Base-by-base conservation (phyloP, 2,888 invertebrate genomes). In the Xanthia icteritia region DNA sequence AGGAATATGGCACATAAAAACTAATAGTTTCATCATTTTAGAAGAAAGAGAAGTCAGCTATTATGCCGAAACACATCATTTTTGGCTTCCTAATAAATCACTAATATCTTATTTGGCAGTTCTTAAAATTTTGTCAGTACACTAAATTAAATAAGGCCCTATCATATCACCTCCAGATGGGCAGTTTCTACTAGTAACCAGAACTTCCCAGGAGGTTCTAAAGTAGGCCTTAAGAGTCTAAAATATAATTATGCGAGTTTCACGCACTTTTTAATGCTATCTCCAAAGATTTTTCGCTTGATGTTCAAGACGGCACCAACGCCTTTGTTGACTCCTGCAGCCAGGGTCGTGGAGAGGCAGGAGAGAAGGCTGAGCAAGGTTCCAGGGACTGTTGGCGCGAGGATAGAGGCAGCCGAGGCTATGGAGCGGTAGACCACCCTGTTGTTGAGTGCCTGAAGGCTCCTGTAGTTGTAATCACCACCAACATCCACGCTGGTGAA, bases 401-500 rank as follows among this genome's bases (percentile, higher is more conserved):
- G 27, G 58, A 93, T 79, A 15, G 91, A 74, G 5, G 94, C 91
- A 77, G 93, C 92, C 0, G 95, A 94, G 0, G 94, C 92, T 2
- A 89, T 76, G 13, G 95, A 95, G 0, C 95, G 93, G 92, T 95
- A 96, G 2, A 97, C 92, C 20, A 94, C 86, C 9, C 96, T 93
- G 84, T 94, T 93, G 23, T 94, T 93, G 11, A 90, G 84, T 0
- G 93, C 87, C 70, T 97, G 97, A 1, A 94, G 90, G 20, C 95
- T 94, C 23, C 97, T 92, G 91, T 95, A 96, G 93, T 97, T 97
- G 90, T 92, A 92, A 23, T 93, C 89, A 27, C 93, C 93, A 1
- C 94, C 95, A 0, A 96, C 90, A 82, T 96, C 90, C 0, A 93
- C 94, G 79, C 90, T 91, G 83, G 92, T 94, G 88, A 96, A 91